Base-by-base conservation (phyloP, 2,888 invertebrate species). In the Drosophila colorata region DNA sequence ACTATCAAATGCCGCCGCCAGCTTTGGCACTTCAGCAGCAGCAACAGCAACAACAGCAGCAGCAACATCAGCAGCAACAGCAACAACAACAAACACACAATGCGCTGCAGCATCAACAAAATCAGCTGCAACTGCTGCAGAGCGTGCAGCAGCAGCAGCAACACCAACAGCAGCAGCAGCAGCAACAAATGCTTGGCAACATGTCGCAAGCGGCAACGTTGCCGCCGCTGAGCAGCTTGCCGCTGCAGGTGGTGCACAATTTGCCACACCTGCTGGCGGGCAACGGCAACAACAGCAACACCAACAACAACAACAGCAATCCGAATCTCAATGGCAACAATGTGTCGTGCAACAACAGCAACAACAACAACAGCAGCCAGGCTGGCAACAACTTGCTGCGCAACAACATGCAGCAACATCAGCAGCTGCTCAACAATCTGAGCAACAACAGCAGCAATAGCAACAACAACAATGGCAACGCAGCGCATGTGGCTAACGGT, bases 1-100 rank as follows among this genome's bases (percentile, higher is more conserved):
- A 92, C 87, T 92, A 92, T 85, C 91, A 92, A 90, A 87, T 92
- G 87, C 91, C 92, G 75, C 92, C 92, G 87, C 90, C 89, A 82
- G 88, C 90, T 55, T 65, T 85, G 87, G 89, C 91, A 57, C 81
- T 92, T 78, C 91, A 88, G 47, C 86, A 88, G 9, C 84, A 91
- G 25, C 90, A 88, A 33, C 89, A 88, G 7, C 78, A 78, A 2
- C 79, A 87, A 0, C 46, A 48, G 55, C 89, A 80, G 11, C 90
- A 84, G 13, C 80, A 47, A n/a, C 48, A 49, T 4, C 49, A 49
- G 0, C 49, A 49, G 7, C 49, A 52, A 5, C 51, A 52, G 3
- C 51, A 89, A 33, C 87, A 87, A 4, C 84, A 84, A 46, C 66
- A 87, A 16, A 67, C 84, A 37, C 74, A 88, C 68, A 84, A 88